Base-by-base conservation (phyloP, 1,140 invertebrate species). In the Eumaeus atala region DNA sequence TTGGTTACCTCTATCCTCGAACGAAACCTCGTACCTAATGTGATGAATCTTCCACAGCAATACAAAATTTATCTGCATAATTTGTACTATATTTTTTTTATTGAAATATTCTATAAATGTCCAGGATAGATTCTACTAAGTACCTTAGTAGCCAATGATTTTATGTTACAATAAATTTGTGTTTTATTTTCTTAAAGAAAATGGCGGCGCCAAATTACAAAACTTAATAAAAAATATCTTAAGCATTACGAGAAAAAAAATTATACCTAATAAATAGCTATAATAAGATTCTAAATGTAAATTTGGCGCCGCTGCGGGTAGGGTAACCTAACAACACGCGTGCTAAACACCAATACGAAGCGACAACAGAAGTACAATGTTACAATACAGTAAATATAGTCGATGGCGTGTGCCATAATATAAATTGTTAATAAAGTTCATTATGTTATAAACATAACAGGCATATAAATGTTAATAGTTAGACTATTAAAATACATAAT, bases 361-460 rank as follows among this genome's bases (percentile, higher is more conserved):
- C 78, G 77, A 84, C 77, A 83, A 81, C 79, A 85, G 66, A 72
- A 76, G 61, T 78, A 82, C 74, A 85, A 74, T 64, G 66, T 72
- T 78, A 84, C 74, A 83, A 72, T 74, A 78, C 70, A 78, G 80
- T 82, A 82, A 81, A 86, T 83, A 86, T 79, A 87, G 81, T 87
- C 84, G 84, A 87, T 79, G 84, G 84, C 84, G 84, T 81, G 84
- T 83, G 84, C 84, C 84, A 87, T 71, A 73, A 71, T 69, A 75
- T 67, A 77, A 74, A 78, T 64, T 84, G 80, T 87, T 86, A 86
- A 84, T 85, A 83, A 77, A 84, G 80, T 72, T 84, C 76, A 84
- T 84, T 67, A 76, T 84, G 84, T 87, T 87, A 87, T 87, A 87
- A 87, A 87, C 84, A 82, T 87, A 87, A 87, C 84, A 87, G 84